phyloP scores from a whole-genome alignment of 2,888 invertebrate genomes.

The Matsumyia berberina region DNA sequence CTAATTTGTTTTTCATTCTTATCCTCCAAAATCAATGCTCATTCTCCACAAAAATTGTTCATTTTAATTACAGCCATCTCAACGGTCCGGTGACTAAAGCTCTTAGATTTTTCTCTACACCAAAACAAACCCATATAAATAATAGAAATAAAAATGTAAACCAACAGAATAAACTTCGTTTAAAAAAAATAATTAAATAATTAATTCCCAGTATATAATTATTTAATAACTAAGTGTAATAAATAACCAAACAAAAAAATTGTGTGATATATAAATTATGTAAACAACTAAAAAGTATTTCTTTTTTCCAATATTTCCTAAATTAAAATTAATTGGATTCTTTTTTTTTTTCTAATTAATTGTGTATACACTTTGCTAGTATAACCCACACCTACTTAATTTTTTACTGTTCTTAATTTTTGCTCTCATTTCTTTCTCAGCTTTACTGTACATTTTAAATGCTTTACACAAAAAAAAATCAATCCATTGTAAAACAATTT shows the following conservation, averaged over 20 bases:
- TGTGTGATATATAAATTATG: slow-evolving; percentile 74
- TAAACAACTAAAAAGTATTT: slow-evolving; percentile 56
- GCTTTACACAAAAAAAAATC: neutral
- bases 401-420: slow-evolving; percentile 1
- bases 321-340: slow-evolving; percentile 48
- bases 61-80: slow-evolving; percentile 83
- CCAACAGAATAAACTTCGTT: slow-evolving; percentile 53
- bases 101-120: slow-evolving; percentile 61
- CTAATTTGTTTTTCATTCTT: slow-evolving; percentile 20
- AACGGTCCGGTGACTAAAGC: slow-evolving; percentile 85
- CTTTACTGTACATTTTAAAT: slow-evolving; percentile 29
- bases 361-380: slow-evolving; percentile 31
- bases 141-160: slow-evolving; percentile 63
- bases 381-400: slow-evolving; percentile 43
- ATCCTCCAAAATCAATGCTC: slow-evolving; percentile 21
- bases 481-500: slow-evolving; percentile 19
- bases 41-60: slow-evolving; percentile 61
- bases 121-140: slow-evolving; percentile 68
- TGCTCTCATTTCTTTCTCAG: neutral
- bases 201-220: slow-evolving; percentile 48
- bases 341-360: slow-evolving; percentile 29
- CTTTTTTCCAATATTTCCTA: slow-evolving; percentile 46
- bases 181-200: slow-evolving; percentile 42
- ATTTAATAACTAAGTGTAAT: slow-evolving; percentile 38
- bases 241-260: slow-evolving; percentile 43